These are phyloP conservation scores for Ophion ventricosus DNA, from an alignment of 2,888 invertebrate genomes.

Conservation along the genomic window DNA sequence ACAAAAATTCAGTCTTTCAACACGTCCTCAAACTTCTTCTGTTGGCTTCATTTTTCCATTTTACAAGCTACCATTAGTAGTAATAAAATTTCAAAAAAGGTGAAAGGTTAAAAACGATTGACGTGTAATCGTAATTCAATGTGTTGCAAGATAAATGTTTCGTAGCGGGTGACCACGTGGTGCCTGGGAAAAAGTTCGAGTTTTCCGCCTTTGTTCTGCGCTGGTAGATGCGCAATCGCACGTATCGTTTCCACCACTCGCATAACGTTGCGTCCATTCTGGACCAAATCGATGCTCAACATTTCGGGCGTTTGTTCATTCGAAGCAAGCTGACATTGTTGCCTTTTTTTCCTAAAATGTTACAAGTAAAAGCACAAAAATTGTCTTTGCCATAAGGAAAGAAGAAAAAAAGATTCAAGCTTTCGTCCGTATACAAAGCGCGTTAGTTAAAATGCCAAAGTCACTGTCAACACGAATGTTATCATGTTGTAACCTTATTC, in stretches of 20 bases:
- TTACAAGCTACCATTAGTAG: background rate
- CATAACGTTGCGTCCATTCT: slow-evolving; percentile 68
- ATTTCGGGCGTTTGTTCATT: slow-evolving; percentile 71
- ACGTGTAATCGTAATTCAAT: background rate
- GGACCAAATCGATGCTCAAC: slow-evolving; percentile 77
- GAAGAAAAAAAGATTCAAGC: background rate
- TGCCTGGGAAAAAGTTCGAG: slow-evolving; percentile 67
- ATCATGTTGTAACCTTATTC: background rate
- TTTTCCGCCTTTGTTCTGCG: slow-evolving; percentile 72
- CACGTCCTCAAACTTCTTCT: background rate
- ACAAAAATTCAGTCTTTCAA: background rate
- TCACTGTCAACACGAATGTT: background rate
- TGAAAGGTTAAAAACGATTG: background rate
- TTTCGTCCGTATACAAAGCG: background rate
- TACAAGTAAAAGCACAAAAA: background rate
- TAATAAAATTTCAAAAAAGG: background rate
- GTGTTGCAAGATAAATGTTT: slow-evolving; percentile 2
- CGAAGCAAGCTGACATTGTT: background rate
- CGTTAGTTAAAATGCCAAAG: background rate
- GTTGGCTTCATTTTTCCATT: background rate
- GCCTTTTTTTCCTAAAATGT: background rate
- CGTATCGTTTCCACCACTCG: slow-evolving; percentile 32
- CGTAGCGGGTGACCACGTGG: slow-evolving; percentile 72
- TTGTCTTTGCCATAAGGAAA: background rate
- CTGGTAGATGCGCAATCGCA: slow-evolving; percentile 74